Base-by-base conservation (phyloP, 1,140 invertebrate genomes). In the Pogonognathellus flavescens region DNA sequence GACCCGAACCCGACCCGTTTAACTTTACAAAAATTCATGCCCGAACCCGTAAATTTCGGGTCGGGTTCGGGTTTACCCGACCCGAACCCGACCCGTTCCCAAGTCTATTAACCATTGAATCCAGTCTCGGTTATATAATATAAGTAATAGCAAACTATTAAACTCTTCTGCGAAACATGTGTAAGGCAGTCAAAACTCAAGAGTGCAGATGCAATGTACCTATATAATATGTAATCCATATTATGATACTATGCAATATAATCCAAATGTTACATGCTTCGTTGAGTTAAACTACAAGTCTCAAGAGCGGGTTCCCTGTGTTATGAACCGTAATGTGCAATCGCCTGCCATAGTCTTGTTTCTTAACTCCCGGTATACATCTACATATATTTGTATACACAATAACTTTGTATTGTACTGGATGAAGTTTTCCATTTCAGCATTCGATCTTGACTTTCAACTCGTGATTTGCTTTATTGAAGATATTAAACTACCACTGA, bases 241-340 rank as follows among this genome's bases (percentile, higher is more conserved):
- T 41, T 41, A 41, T 41, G 31, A 41, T 41, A 41, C 31, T 41
- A 41, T 41, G 31, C 31, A 41, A 41, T 41, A 41, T 41, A 41
- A 41, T 41, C 25, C 70, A 76, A 76, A 76, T 50, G 70, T 76
- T 76, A 50, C 70, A 76, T 76, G 70, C 70, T 76, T 76, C 70
- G 70, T 76, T 76, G 70, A n/a, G 11, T 76, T 50, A 76, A 76
- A 76, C 31, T 76, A n/a, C 70, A 57, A 57, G 70, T 76, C 70
- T 76, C 62, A 50, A 49, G 41, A 49, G 41, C 66, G 31, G 31
- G 11, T 76, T 50, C 41, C 31, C 22, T 70, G 70, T 31, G 70
- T 76, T 76, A 76, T 76, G 70, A 76, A 76, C 70, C 70, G 70
- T 76, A 76, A 49, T 76, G 31, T 76, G 18, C n/a, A 76, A 76